These are phyloP conservation scores for Machimus rusticus DNA, from an alignment of 2,888 invertebrate genomes.

Conservation along the genomic window DNA sequence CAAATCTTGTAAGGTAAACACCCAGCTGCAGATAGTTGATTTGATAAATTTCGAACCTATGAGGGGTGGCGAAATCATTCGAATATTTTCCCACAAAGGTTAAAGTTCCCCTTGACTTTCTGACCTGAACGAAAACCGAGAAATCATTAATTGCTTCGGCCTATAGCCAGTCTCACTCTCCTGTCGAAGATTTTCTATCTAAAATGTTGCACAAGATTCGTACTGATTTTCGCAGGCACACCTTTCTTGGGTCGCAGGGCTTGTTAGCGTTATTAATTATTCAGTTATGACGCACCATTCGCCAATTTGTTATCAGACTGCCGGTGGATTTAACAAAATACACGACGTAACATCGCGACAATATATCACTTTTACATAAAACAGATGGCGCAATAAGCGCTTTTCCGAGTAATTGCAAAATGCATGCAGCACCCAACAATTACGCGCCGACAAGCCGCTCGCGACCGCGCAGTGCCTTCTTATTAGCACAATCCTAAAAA, in stretches of 20 bases:
- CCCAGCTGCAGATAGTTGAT: background rate
- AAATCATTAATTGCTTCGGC: background rate
- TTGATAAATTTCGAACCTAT: background rate
- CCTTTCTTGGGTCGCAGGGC: background rate
- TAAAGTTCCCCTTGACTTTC: background rate
- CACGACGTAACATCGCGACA: background rate
- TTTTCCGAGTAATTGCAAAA: background rate
- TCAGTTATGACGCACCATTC: background rate
- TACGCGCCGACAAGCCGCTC: background rate
- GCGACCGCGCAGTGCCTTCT: background rate
- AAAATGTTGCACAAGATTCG: background rate
- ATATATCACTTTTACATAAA: background rate
- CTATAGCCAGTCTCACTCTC: background rate
- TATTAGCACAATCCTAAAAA: background rate
- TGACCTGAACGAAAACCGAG: background rate
- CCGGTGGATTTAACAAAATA: background rate
- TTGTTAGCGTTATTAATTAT: background rate
- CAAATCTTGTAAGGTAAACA: background rate
- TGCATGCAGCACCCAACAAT: background rate
- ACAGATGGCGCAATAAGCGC: background rate
- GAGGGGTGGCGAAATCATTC: background rate
- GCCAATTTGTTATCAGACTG: background rate
- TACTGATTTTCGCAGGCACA: background rate
- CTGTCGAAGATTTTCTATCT: background rate
- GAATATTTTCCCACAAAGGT: background rate